Percentiles rank a stretch among this genome's conserved stretches.
These are phyloP conservation scores for Bucco capensis DNA, from an alignment of 2,113 vertebrate species.

Conservation along the genomic window DNA sequence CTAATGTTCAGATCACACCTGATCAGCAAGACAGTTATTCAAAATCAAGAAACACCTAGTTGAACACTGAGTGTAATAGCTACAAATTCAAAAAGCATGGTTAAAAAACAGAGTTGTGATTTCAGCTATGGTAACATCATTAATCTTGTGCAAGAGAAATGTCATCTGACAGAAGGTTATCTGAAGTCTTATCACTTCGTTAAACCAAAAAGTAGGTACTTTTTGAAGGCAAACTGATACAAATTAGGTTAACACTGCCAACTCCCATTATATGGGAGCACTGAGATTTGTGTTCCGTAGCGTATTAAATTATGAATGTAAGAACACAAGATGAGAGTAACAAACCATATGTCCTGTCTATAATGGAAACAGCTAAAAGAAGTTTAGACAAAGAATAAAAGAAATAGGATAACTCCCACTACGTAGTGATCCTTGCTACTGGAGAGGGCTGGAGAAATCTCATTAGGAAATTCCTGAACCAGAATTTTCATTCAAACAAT, in stretches of 20 bases:
- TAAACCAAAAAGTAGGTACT: background rate
- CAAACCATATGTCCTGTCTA: background rate
- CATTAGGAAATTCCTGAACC: background rate
- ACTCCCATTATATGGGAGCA: background rate
- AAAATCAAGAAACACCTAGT: background rate
- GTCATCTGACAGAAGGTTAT: background rate
- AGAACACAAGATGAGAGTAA: background rate
- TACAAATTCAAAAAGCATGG: background rate
- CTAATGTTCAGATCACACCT: background rate
- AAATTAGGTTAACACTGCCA: background rate
- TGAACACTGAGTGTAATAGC: background rate
- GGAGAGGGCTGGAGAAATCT: background rate
- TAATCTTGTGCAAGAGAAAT: background rate
- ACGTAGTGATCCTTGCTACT: background rate
- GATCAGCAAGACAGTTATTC: background rate
- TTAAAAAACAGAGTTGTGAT: background rate
- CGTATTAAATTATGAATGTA: background rate
- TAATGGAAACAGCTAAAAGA: background rate
- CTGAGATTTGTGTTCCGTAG: background rate
- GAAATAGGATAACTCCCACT: background rate
- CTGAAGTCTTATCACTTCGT: background rate
- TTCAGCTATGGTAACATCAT: background rate
- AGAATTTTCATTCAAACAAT: background rate
- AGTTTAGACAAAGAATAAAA: background rate
- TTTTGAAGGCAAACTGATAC: background rate